phyloP scores from a whole-genome alignment of 2,113 vertebrate genomes.

The Urocitellus parryii region DNA sequence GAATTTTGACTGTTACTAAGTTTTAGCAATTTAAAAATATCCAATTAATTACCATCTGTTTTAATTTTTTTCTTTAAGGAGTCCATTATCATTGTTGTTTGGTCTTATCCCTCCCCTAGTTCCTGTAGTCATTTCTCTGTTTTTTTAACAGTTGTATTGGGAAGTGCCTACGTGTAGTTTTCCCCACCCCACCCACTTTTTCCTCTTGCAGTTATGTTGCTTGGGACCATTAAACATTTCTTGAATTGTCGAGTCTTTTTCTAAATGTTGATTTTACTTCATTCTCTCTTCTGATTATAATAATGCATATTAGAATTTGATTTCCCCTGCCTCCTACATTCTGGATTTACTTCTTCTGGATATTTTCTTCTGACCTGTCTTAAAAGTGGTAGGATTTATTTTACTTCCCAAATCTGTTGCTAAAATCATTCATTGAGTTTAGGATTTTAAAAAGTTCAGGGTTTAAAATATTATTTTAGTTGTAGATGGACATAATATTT shows the following conservation, averaged over 20 bases:
- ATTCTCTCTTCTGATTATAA: neutral
- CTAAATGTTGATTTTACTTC: neutral
- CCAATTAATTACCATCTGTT: neutral
- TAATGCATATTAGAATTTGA: neutral
- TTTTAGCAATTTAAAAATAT: neutral
- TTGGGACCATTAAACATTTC: neutral
- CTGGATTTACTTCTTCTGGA: neutral
- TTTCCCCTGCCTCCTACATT: neutral
- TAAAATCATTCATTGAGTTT: neutral
- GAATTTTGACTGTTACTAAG: neutral
- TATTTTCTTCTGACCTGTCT: neutral
- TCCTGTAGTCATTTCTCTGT: neutral
- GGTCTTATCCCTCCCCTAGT: neutral
- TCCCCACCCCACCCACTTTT: too few species aligned
- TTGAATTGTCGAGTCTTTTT: neutral
- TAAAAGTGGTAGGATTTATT: neutral
- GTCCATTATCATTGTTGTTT: neutral
- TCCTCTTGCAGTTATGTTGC: neutral
- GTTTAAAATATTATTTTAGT: too few species aligned
- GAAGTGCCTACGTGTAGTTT: neutral
- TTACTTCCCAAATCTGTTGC: neutral
- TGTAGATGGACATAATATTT: too few species aligned
- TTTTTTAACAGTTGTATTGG: neutral
- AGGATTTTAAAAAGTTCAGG: too few species aligned
- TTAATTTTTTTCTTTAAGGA: neutral